Conservation (phyloP, 2,113 vertebrate species). For the Bolborhynchus lineola region DNA sequence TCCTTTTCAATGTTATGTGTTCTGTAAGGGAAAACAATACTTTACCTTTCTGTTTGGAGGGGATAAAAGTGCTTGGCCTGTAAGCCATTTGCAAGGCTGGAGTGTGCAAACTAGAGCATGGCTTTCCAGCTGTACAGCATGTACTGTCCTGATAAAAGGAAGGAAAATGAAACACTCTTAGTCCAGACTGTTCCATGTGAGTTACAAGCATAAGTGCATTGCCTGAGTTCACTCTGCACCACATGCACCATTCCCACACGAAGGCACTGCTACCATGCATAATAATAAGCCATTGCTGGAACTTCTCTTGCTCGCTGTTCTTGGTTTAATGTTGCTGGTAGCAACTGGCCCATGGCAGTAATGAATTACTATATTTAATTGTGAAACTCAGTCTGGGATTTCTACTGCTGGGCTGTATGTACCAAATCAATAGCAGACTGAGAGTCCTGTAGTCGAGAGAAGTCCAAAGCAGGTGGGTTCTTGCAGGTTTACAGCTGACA, state of each 20-base stretch:
- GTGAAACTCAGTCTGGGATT: neutral
- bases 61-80: neutral
- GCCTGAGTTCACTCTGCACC: neutral
- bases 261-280: neutral
- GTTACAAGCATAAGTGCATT: fast-evolving
- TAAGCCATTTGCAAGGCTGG: neutral
- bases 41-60: fast-evolving
- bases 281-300: neutral
- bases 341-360: neutral
- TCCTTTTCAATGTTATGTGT: neutral
- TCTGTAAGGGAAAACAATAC: neutral
- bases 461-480: neutral
- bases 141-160: neutral
- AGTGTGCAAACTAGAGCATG: neutral
- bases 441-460: neutral
- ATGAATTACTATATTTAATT: neutral
- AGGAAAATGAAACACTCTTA: neutral
- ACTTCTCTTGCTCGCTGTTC: neutral
- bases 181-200: fast-evolving
- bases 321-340: neutral
- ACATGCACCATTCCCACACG: neutral
- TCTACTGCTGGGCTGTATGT: neutral
- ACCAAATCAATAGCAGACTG: neutral
- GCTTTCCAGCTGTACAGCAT: neutral
- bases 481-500: neutral